Evolutionary conservation across 2,113 vertebrate species (phyloP).

Genomic region (Pachyramphus minor): DNA sequence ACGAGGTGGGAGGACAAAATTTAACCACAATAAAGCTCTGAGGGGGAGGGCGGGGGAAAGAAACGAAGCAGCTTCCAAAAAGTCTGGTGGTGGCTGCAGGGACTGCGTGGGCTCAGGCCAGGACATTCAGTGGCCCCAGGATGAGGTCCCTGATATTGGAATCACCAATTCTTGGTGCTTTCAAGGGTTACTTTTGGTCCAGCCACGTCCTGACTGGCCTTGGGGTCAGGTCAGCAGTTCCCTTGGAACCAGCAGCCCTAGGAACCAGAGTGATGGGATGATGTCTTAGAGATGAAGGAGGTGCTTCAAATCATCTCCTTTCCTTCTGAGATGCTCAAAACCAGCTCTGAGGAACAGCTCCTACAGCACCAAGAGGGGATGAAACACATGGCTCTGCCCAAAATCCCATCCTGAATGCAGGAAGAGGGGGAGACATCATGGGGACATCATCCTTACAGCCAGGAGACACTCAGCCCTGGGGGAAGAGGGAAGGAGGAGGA

Average conservation of each 20-base stretch:
- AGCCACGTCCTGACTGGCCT: not conserved
- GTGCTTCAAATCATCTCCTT: not conserved
- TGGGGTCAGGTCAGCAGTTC: not conserved
- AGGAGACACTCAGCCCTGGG: not conserved
- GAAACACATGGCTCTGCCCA: not conserved
- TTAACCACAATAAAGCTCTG: not conserved
- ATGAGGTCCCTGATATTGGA: not conserved
- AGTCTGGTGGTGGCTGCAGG: not conserved
- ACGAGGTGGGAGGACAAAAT: accelerated
- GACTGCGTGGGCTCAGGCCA: accelerated
- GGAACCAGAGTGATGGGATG: not conserved
- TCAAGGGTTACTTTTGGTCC: not conserved
- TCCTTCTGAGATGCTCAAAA: not conserved
- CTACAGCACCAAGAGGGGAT: accelerated
- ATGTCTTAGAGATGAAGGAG: not conserved
- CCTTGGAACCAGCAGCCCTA: not conserved
- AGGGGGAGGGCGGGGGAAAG: not conserved
- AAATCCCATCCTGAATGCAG: not conserved
- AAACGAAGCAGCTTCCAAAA: not conserved
- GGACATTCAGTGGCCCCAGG: not conserved
- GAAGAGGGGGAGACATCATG: not conserved
- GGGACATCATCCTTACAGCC: not conserved
- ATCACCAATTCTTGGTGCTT: not conserved
- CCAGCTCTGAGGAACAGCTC: not conserved
- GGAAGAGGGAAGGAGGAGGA: not conserved